Percentiles rank a stretch among this genome's conserved stretches.
Evolutionary conservation across 37 sponge, comb jelly and placozoan genomes (phyloP).

Genomic region (Spongia lamella): DNA sequence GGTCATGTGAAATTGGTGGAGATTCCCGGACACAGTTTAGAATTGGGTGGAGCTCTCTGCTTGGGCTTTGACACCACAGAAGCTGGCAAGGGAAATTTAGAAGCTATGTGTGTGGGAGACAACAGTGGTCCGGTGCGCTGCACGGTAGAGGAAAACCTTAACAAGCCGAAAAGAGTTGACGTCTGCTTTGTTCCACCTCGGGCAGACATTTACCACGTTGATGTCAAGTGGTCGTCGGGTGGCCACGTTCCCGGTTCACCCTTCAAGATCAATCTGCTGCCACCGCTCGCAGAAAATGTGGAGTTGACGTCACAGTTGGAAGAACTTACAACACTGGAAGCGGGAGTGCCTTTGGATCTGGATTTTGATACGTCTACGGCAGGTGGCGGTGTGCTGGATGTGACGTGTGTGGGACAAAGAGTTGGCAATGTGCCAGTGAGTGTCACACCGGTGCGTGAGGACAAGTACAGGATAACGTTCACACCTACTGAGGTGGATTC

Average conservation of each 20-base stretch:
- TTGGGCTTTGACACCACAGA: constrained; percentile 55
- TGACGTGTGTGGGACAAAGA: constrained; percentile 27
- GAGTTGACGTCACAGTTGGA: constrained; percentile 43
- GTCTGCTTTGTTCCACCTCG: constrained; percentile 52
- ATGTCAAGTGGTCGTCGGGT: constrained; percentile 58
- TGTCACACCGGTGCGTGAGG: not conserved
- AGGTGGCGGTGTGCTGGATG: constrained; percentile 55
- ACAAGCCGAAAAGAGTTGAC: not conserved
- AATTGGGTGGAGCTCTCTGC: constrained; percentile 28
- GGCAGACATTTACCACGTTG: constrained; percentile 44
- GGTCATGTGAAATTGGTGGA: constrained; percentile 45
- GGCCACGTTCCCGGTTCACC: constrained; percentile 55
- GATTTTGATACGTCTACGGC: constrained; percentile 60
- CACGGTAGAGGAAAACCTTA: constrained; percentile 21
- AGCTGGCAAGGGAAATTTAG: constrained; percentile 63
- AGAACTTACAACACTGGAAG: constrained; percentile 8
- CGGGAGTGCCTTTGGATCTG: constrained; percentile 58
- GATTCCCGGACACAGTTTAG: constrained; percentile 30
- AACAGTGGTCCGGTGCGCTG: constrained; percentile 43
- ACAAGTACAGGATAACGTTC: constrained; percentile 58
- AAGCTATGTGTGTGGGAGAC: constrained; percentile 44
- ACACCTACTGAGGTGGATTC: constrained; percentile 51
- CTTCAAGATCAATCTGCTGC: constrained; percentile 57
- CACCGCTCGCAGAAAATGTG: constrained; percentile 49
- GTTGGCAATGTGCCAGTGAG: constrained; percentile 35